A percentile compares a stretch with the other conserved stretches of the same genome.
phyloP scores from a whole-genome alignment of 1,140 invertebrate species.

The Leptopilina clavipes region DNA sequence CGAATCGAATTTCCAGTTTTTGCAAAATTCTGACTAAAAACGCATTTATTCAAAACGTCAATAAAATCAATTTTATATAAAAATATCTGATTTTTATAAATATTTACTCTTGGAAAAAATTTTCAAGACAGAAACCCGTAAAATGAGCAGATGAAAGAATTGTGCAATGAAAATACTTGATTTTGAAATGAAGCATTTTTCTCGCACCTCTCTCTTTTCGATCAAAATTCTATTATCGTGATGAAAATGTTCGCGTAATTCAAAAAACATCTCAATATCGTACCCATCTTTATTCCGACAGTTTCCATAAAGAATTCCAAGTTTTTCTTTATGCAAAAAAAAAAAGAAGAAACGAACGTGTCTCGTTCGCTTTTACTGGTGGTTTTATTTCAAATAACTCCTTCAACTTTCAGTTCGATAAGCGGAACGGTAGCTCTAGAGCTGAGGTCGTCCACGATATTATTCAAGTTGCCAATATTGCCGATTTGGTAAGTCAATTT shows the following conservation, averaged over 20 bases:
- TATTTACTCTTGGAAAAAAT: too few species aligned
- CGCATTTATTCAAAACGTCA: too few species aligned
- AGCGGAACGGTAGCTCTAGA: conserved; percentile 90
- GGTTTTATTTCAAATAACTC: background rate
- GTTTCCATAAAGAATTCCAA: conserved; percentile 21
- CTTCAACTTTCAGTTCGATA: conserved; percentile 82
- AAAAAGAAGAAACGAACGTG: background rate
- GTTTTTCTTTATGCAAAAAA: background rate
- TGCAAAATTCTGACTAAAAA: too few species aligned
- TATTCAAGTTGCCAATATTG: conserved; percentile 97
- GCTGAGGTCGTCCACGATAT: conserved; percentile 94
- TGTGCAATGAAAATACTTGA: too few species aligned
- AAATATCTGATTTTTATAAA: too few species aligned
- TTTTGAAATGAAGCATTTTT: background rate
- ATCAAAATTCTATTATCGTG: background rate
- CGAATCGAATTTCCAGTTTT: too few species aligned
- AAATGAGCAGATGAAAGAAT: background rate
- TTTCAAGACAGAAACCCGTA: background rate
- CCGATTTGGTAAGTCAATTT: conserved; percentile 87
- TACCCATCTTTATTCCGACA: background rate
- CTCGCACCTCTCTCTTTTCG: too few species aligned
- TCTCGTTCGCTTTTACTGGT: background rate
- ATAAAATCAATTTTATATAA: too few species aligned
- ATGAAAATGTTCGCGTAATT: conserved; percentile 20
- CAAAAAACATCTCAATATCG: conserved; percentile 22